Evolutionary conservation across 1,140 invertebrate genomes (phyloP), one percentile per base, ranked within the genome.

Genomic region (Onthophagus taurus): DNA sequence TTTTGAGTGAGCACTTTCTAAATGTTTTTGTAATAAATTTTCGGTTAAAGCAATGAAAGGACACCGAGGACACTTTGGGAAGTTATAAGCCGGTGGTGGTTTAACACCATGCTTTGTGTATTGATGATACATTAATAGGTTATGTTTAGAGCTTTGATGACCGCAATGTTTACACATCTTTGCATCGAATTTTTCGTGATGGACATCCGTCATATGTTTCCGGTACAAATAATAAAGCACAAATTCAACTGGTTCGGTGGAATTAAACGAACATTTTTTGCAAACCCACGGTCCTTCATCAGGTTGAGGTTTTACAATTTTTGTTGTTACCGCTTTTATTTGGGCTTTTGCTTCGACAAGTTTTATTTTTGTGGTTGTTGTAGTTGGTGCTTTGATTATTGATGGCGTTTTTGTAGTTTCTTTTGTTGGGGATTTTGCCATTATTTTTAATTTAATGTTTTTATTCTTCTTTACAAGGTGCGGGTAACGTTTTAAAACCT

Each of bases 401-500:
- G 31, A 29, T 2, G 18, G 7, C 12, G 19, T n/a, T 14, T 26
- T 23, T n/a, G 19, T n/a, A n/a, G n/a, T n/a, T n/a, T n/a, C n/a
- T 35, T 24, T 31, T 18, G 41, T 29, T 12, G 45, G 30, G 1
- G 31, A 31, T 29, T 76, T 76, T 41, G 77, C 73, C 60, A 88
- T 76, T 42, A 91, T 89, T 66, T 89, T 89, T 21, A 91, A 62
- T 59, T 83, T 81, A 21, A 90, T 89, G 59, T 88, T 89, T 63
- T 87, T 89, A 51, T 85, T 87, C 49, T 82, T 81, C 59, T 87
- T 85, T 0, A 89, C 79, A 26, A 91, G 70, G 61, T 89, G 83
- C 5, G 88, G 86, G 71, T 87, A 89, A 59, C 89, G 89, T 50
- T 89, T 89, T 21, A 89, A 60, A 1, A 89, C n/a, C n/a, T n/a